Conservation (phyloP, 1,140 invertebrate species). For the Drosophila sp. region DNA sequence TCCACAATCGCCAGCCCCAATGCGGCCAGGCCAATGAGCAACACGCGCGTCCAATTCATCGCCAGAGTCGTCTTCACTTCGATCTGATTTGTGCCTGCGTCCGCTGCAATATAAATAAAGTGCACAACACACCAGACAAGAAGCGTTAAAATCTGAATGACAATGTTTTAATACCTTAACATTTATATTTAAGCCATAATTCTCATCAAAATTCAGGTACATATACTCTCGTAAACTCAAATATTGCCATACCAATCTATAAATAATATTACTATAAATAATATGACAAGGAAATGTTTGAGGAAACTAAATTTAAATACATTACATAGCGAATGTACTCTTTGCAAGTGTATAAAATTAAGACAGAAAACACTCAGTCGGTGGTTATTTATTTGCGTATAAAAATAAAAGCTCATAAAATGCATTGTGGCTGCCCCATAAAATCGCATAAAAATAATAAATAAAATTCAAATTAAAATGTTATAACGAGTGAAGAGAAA, state of each 20-base stretch:
- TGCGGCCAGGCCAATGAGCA: slow-evolving; percentile 69
- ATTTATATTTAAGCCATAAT: slow-evolving; percentile 5
- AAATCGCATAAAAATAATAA: slow-evolving; percentile 71
- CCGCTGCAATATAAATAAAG: slow-evolving; percentile 71
- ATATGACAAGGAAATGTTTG: too few relatives aligned
- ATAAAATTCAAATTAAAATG: slow-evolving; percentile 76
- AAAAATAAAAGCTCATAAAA: slow-evolving; percentile 71
- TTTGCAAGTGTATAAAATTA: background rate
- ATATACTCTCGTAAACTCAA: too few relatives aligned
- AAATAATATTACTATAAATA: too few relatives aligned
- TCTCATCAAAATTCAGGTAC: too few relatives aligned
- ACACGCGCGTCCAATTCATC: slow-evolving; percentile 81
- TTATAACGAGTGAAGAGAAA: slow-evolving; percentile 40
- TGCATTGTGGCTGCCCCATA: slow-evolving; percentile 44
- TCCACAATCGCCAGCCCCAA: slow-evolving; percentile 72
- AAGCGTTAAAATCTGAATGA: slow-evolving; percentile 4
- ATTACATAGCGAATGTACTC: slow-evolving; percentile 7
- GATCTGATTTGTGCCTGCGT: slow-evolving; percentile 55
- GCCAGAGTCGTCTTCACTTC: slow-evolving; percentile 39
- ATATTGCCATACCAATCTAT: too few relatives aligned
- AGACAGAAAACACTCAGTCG: slow-evolving; percentile 47
- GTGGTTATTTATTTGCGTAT: slow-evolving; percentile 80
- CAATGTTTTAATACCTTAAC: background rate
- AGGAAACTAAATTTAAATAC: too few relatives aligned
- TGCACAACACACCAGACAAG: slow-evolving; percentile 46